Base-by-base conservation (phyloP, 1,140 invertebrate genomes). In the Diorhabda sublineata region DNA sequence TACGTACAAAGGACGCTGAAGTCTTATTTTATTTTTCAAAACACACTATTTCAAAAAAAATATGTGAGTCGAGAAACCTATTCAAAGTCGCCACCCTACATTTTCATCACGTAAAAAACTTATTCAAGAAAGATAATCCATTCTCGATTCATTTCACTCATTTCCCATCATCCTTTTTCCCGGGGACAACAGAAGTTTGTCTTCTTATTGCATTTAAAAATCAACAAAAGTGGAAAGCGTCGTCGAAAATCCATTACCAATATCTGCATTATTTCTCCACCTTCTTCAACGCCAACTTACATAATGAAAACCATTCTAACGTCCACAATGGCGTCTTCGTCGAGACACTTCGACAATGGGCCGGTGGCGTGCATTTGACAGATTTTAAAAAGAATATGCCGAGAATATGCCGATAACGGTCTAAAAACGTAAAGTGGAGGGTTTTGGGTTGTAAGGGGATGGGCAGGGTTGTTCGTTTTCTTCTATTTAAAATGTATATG, bases 201-300 rank as follows among this genome's bases (percentile, higher is more conserved):
- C 6, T 52, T n/a, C 47, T 52, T 52, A 52, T 52, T 52, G 73
- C 73, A 73, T 74, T 74, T 72, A 73, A 74, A 74, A 74, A 56
- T 52, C 63, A 67, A 70, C 68, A 69, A 75, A 75, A 71, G 71
- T 75, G 65, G 68, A 75, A 75, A 75, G 74, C 73, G 67, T 61
- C 73, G 67, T 61, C 71, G 70, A 76, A 72, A 77, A 77, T 77
- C 76, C 76, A 77, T 77, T 77, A 77, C 71, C 76, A 78, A 78
- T 78, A 78, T 78, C 76, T 76, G 76, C 76, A 76, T 78, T 78
- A 78, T 76, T 78, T 76, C 71, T 78, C 70, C 67, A 75, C 71
- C 73, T 77, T 70, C 74, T 76, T 71, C 75, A 73, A 69, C 74
- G 74, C 71, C 76, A 75, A 76, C 75, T 78, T 76, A 74, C 69